These are phyloP conservation scores for Acanthococcus lagerstroemiae DNA, from an alignment of 2,888 invertebrate species.

Conservation along the genomic window DNA sequence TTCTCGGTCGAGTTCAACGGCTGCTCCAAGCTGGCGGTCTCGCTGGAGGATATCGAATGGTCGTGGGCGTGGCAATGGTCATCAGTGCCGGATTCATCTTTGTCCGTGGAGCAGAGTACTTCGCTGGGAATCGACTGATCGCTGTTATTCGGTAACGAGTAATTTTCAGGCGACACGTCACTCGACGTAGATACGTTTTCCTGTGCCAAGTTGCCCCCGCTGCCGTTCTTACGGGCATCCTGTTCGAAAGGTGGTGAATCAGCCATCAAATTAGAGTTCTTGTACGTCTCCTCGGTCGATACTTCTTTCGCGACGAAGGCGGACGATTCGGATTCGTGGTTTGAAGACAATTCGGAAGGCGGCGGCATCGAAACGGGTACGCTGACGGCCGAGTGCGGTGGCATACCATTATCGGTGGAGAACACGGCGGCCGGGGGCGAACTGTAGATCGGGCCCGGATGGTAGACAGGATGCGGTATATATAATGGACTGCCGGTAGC, in stretches of 20 bases:
- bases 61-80: neutral
- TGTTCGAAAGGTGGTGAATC: constrained; percentile 12
- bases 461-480: constrained; percentile 24
- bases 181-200: neutral
- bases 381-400: constrained; percentile 14
- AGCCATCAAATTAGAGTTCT: constrained; percentile 11
- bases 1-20: neutral
- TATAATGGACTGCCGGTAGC: constrained; percentile 29
- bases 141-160: too few relatives aligned
- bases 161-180: neutral
- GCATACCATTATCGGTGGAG: constrained; percentile 10
- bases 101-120: neutral
- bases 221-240: constrained; percentile 3
- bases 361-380: neutral
- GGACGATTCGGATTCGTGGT: neutral
- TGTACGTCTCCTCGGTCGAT: neutral
- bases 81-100: neutral
- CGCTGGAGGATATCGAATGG: neutral
- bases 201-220: neutral
- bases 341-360: neutral
- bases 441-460: constrained; percentile 15
- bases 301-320: neutral
- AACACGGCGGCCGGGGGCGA: constrained; percentile 8
- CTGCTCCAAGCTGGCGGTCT: neutral
- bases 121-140: neutral